Evolutionary conservation across 2,888 invertebrate species (phyloP).

Genomic region (Heliconius ethilla): DNA sequence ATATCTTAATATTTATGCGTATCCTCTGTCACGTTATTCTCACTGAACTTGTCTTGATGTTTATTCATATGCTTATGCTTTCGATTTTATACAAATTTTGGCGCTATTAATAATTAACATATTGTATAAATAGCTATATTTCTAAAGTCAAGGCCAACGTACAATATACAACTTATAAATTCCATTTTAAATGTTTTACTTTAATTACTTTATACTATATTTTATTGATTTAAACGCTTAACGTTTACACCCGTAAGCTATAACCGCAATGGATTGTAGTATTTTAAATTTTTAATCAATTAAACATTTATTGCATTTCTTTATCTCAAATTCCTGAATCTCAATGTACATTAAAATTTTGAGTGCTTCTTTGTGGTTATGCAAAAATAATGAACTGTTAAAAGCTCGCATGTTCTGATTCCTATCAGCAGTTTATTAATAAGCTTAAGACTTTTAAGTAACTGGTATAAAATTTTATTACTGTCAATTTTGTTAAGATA

Average conservation of each 20-base stretch:
- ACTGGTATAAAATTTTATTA: constrained; percentile 4
- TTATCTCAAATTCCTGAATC: constrained; percentile 38
- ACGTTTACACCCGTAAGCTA: not conserved
- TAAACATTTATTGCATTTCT: constrained; percentile 31
- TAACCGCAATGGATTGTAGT: not conserved
- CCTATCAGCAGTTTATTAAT: constrained; percentile 26
- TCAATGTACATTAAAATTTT: constrained; percentile 31
- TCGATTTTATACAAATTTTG: constrained; percentile 68
- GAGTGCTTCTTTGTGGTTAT: constrained; percentile 38
- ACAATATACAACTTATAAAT: constrained; percentile 51
- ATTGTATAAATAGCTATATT: constrained; percentile 55
- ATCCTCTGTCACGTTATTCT: constrained; percentile 51
- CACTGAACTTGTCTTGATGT: constrained; percentile 66
- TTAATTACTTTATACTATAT: not conserved
- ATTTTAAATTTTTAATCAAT: constrained; percentile 14
- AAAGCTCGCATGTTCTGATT: constrained; percentile 34
- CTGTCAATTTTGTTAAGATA: not conserved
- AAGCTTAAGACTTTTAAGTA: constrained; percentile 36
- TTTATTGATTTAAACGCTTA: not conserved
- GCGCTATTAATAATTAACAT: constrained; percentile 76
- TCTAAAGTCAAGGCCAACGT: constrained; percentile 66
- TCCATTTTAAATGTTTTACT: not conserved
- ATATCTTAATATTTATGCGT: not conserved
- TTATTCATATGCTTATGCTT: constrained; percentile 48
- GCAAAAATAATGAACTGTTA: constrained; percentile 36